phyloP scores from a whole-genome alignment of 2,797 vertebrate genomes.

The Enteromius mattozi region DNA sequence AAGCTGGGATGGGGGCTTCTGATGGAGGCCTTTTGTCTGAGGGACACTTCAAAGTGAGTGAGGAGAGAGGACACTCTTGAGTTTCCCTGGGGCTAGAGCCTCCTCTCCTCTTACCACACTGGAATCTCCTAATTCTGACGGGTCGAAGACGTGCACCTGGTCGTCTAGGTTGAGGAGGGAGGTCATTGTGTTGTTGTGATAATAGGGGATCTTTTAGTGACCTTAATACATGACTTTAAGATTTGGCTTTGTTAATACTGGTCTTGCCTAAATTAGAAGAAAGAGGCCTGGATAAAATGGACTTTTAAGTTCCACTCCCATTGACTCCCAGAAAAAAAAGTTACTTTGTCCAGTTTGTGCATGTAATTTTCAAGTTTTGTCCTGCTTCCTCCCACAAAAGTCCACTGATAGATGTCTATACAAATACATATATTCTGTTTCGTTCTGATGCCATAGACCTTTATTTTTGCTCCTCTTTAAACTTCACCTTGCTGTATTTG shows the following conservation, averaged over 20 bases:
- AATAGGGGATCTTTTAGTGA: neutral
- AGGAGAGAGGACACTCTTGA: slow-evolving; percentile 57
- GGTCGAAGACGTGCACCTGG: slow-evolving; percentile 5
- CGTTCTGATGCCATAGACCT: neutral
- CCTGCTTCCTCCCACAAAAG: neutral
- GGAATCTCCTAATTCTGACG: slow-evolving; percentile 58
- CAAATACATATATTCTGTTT: neutral
- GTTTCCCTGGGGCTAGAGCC: slow-evolving; percentile 58
- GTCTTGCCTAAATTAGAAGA: neutral
- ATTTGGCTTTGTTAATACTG: neutral
- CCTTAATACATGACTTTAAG: neutral
- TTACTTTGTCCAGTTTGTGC: neutral
- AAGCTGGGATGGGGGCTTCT: slow-evolving; percentile 27
- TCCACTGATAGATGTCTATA: neutral
- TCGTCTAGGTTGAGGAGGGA: neutral
- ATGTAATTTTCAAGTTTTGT: neutral
- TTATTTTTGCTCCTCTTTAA: neutral
- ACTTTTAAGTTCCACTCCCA: neutral
- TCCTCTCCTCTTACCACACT: slow-evolving; percentile 23
- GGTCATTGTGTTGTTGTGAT: neutral
- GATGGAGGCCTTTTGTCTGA: slow-evolving; percentile 66
- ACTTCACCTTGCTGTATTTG: neutral
- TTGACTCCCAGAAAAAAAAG: neutral
- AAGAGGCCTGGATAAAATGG: neutral
- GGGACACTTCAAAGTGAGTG: slow-evolving; percentile 68